phyloP scores from a whole-genome alignment of 2,797 vertebrate genomes.

The Malurus splendens region DNA sequence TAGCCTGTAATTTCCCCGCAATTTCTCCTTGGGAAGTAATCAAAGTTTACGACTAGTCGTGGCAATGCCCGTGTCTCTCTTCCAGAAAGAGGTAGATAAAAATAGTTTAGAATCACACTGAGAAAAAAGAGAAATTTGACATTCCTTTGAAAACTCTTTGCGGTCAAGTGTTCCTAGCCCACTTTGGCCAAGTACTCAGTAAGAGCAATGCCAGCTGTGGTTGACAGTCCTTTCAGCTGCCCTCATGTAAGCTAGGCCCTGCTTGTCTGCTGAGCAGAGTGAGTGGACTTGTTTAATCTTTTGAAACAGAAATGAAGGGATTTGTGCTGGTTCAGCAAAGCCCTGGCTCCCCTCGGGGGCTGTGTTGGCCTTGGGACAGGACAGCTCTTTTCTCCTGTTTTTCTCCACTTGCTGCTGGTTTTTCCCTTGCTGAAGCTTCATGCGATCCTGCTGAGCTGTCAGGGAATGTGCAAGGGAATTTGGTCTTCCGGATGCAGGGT shows the following conservation, averaged over 20 bases:
- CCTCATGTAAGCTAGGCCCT: background rate
- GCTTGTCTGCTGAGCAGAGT: background rate
- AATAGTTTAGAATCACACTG: background rate
- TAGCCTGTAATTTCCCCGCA: slow-evolving; percentile 48
- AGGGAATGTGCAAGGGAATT: background rate
- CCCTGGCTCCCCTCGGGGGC: background rate
- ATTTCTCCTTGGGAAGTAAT: slow-evolving; percentile 48
- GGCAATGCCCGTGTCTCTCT: background rate
- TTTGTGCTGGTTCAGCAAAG: background rate
- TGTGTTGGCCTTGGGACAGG: background rate
- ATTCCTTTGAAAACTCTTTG: background rate
- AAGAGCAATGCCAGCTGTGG: background rate
- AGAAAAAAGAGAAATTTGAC: background rate
- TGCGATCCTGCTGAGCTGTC: background rate
- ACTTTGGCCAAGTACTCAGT: background rate
- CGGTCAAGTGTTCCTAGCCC: background rate
- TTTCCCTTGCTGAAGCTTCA: background rate
- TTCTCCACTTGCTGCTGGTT: background rate
- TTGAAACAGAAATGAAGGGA: background rate
- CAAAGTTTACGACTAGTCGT: background rate
- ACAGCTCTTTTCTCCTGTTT: background rate
- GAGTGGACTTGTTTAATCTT: background rate
- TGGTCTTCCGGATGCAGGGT: background rate
- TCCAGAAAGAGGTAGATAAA: slow-evolving; percentile 20
- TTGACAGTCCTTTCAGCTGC: fast-evolving